phyloP scores from a whole-genome alignment of 1,140 invertebrate species.

The Hylaeus volcanicus region DNA sequence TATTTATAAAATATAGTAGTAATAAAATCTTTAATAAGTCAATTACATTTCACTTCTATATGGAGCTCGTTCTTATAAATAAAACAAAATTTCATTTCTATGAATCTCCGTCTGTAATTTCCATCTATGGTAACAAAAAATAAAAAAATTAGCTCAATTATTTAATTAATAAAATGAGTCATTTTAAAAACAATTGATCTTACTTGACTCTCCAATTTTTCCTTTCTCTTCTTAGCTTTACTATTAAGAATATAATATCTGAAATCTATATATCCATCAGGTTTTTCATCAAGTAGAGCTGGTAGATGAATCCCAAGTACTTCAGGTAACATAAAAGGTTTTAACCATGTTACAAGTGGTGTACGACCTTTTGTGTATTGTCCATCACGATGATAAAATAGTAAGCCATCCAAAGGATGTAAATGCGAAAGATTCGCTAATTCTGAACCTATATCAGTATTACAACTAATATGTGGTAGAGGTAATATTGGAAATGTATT shows the following conservation, averaged over 20 bases:
- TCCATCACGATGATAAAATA: conserved; percentile 91
- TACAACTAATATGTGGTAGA: conserved; percentile 79
- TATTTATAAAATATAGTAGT: conserved; percentile 14
- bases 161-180: neutral
- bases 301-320: conserved; percentile 84
- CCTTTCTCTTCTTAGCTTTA: conserved; percentile 21
- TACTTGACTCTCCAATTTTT: conserved; percentile 6
- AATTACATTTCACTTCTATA: conserved; percentile 6
- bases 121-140: conserved; percentile 25
- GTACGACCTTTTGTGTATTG: conserved; percentile 89
- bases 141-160: neutral
- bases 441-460: conserved; percentile 71
- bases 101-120: conserved; percentile 9
- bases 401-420: conserved; percentile 86
- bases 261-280: conserved; percentile 74
- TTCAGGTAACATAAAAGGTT: conserved; percentile 92
- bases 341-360: conserved; percentile 94
- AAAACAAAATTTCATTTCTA: conserved; percentile 23
- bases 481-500: conserved; percentile 82
- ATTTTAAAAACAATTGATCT: neutral
- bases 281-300: conserved; percentile 72
- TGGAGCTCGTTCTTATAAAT: conserved; percentile 19
- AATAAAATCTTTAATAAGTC: conserved; percentile 12
- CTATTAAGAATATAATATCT: conserved; percentile 62
- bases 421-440: conserved; percentile 65